A percentile compares a stretch with the other conserved stretches of the same genome.
Evolutionary conservation across 2,888 invertebrate species (phyloP).

Genomic region (Nymphalis c-album): DNA sequence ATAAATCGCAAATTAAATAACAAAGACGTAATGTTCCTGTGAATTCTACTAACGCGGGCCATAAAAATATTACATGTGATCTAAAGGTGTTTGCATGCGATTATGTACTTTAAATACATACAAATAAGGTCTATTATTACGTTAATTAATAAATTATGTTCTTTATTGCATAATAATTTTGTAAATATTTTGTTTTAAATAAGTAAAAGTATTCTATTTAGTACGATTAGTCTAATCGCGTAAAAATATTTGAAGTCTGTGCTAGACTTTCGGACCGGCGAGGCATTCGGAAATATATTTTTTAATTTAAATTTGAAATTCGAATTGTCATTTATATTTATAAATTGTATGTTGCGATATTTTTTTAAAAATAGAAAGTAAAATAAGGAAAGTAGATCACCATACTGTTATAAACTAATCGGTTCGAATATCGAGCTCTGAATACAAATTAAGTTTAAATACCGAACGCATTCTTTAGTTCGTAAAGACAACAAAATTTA

Average conservation of each 20-base stretch:
- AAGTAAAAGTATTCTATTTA: too few species aligned
- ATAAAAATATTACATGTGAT: not conserved
- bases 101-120: not conserved
- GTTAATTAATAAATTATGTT: too few species aligned
- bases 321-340: too few species aligned
- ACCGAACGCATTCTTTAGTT: conserved; percentile 33
- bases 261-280: too few species aligned
- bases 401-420: conserved; percentile 35
- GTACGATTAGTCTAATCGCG: too few species aligned
- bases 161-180: too few species aligned
- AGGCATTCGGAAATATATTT: too few species aligned
- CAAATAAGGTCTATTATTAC: not conserved
- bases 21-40: conserved; percentile 16
- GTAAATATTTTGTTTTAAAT: too few species aligned
- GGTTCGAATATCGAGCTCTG: conserved; percentile 32
- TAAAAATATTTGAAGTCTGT: too few species aligned
- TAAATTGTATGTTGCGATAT: not conserved
- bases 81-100: not conserved
- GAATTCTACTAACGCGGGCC: not conserved
- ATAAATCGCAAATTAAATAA: conserved; percentile 19
- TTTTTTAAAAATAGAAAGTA: conserved; percentile 36
- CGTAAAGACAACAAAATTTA: too few species aligned
- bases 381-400: conserved; percentile 38
- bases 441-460: conserved; percentile 43
- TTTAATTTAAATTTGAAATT: too few species aligned